Conservation (phyloP, 2,797 vertebrate genomes). For the Rhinogobio ventralis region DNA sequence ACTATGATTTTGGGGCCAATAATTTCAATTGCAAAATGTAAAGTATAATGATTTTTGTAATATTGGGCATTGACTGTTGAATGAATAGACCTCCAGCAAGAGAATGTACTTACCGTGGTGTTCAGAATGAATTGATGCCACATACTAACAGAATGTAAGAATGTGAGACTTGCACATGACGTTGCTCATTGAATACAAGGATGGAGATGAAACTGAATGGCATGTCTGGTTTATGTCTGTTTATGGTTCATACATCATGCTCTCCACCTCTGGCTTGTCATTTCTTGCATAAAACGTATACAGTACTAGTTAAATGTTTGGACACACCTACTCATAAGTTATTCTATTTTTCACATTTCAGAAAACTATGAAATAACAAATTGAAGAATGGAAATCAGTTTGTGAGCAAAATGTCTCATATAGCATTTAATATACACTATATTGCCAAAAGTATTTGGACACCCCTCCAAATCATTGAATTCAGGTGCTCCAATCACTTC, state of each 20-base stretch:
- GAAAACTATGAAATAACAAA: no score
- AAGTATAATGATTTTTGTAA: conserved; percentile 33
- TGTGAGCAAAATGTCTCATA: not conserved
- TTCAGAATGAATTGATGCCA: conserved; percentile 51
- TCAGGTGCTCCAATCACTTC: no score
- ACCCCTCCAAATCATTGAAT: no score
- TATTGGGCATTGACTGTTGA: conserved; percentile 59
- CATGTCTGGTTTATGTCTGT: conserved; percentile 42
- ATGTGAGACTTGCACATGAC: conserved; percentile 69
- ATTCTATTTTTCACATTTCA: not conserved
- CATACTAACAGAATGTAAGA: conserved; percentile 63
- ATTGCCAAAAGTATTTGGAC: no score
- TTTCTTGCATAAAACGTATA: not conserved
- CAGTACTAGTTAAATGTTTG: not conserved
- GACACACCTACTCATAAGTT: not conserved
- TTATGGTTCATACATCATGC: conserved; percentile 41
- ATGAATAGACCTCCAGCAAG: conserved; percentile 59
- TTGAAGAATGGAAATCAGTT: not conserved
- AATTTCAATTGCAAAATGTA: conserved; percentile 16
- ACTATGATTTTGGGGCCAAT: conserved; percentile 5
- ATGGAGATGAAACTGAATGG: conserved; percentile 56
- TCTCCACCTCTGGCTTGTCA: not conserved
- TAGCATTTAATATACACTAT: no score
- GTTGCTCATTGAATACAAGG: conserved; percentile 73
- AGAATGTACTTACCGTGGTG: conserved; percentile 61